Percentiles rank a stretch among this genome's conserved stretches.
phyloP scores from a whole-genome alignment of 2,888 invertebrate genomes.

The Hyalella azteca region DNA sequence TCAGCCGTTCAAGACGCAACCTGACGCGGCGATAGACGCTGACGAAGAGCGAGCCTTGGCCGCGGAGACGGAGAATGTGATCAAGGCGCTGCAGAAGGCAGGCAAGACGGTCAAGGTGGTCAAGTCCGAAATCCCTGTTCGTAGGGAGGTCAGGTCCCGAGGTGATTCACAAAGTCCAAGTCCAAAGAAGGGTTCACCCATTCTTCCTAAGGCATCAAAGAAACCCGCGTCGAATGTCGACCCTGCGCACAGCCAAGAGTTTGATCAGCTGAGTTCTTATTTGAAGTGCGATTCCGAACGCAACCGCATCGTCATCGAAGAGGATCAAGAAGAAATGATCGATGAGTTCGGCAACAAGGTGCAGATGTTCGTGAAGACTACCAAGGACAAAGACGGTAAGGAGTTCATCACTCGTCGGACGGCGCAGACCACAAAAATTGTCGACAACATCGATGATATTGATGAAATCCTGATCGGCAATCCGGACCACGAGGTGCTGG shows the following conservation, averaged over 20 bases:
- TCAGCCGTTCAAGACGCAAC: conserved; percentile 41
- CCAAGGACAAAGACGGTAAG: conserved; percentile 55
- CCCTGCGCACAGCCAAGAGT: conserved; percentile 72
- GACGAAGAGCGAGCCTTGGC: conserved; percentile 48
- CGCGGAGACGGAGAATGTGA: conserved; percentile 51
- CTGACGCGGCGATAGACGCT: conserved; percentile 41
- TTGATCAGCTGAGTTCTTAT: conserved; percentile 67
- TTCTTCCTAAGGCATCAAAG: conserved; percentile 64
- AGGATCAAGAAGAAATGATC: conserved; percentile 59
- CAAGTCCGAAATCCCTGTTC: conserved; percentile 49
- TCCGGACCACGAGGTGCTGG: conserved; percentile 56
- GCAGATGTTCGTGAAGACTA: conserved; percentile 54
- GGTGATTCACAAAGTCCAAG: conserved; percentile 43
- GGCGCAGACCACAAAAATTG: conserved; percentile 52
- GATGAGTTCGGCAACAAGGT: conserved; percentile 58
- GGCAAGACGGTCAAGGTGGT: conserved; percentile 45
- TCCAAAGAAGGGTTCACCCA: conserved; percentile 62
- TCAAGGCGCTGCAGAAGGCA: conserved; percentile 38
- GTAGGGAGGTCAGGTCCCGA: conserved; percentile 52
- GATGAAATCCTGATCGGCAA: conserved; percentile 58
- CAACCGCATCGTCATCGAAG: conserved; percentile 51
- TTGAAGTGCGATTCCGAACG: conserved; percentile 48
- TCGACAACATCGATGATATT: conserved; percentile 53
- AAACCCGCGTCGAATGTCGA: conserved; percentile 65
- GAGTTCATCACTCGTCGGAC: conserved; percentile 53